Base-by-base conservation (phyloP, 2,888 invertebrate species). In the Ephialtes manifestator region DNA sequence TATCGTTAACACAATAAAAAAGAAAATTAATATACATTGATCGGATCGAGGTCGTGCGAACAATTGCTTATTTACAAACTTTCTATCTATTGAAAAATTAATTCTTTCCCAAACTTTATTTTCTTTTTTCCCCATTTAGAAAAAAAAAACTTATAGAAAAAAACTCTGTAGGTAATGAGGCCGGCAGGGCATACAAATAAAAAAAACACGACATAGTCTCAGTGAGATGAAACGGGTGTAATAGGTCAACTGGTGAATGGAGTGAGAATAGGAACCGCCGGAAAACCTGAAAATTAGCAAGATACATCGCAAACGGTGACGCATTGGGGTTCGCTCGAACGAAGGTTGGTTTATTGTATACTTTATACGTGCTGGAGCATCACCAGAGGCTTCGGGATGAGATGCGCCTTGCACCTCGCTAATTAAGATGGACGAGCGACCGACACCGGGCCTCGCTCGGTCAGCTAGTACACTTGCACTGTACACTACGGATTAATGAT, bases 341-440 rank as follows among this genome's bases (percentile, higher is more conserved):
- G 74, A 74, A 43, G 18, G 31, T 63, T 31, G 31, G 51, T 58
- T 43, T 72, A 72, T 55, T 28, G 72, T 24, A 58, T 46, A 24
- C 58, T 72, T 58, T 60, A 58, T 76, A 65, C 65, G 65, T 39
- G 76, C 65, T 51, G 39, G 63, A 43, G 51, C 39, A 76, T 76
- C 51, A 65, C 63, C 63, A n/a, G 65, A 15, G 35, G 20, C 51
- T 53, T n/a, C 39, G 65, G 76, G 65, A 65, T 51, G 80, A 67
- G 75, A 58, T 43, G 79, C 74, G 75, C 77, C 85, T 79, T 84
- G 82, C 84, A 84, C 67, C 80, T 79, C 83, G 78, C 89, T 90
- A 90, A 90, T 90, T 91, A 91, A 90, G 89, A 91, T 87, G 85
- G 88, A 91, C 88, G 88, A 89, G 86, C 80, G 65, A 74, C 84